Evolutionary conservation across 1,140 invertebrate genomes (phyloP), one percentile per base, ranked within the genome.

Genomic region (Saxidomus purpurata): DNA sequence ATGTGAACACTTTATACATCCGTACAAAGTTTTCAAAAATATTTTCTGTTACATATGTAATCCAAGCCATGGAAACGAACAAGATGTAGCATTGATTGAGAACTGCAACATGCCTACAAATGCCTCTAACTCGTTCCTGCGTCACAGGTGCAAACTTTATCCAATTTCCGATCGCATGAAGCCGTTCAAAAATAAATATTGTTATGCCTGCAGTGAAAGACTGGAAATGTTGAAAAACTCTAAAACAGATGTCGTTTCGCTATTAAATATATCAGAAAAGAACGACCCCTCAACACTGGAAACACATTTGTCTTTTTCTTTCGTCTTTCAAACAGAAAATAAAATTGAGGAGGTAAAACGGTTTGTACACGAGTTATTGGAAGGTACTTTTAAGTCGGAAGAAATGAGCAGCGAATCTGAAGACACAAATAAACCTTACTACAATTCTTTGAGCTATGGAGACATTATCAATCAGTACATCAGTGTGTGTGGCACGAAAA

Each of bases 101-200:
- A n/a, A n/a, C n/a, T n/a, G n/a, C n/a, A n/a, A 25, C 8, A n/a
- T n/a, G 13, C 43, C 43, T 43, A 76, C 38, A 31, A 76, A 76
- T 49, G 25, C 43, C 36, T 76, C 15, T 38, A 40, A 38, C n/a
- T 76, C 38, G 38, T 40, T 76, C 38, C 43, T 34, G n/a, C 38
- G 43, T 49, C 71, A 34, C 3, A 76, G 71, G 8, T 76, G 71
- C 25, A 49, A 76, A 76, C 9, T n/a, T 9, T 76, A 25, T 25
- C 71, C 71, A 40, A 25, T 11, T 17, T 40, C 36, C 9, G 28
- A 40, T 9, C 11, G 71, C 13, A 22, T 40, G 11, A 8, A 40
- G 3, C 71, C 71, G 9, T 76, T 76, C 28, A 76, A 43, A 49
- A 76, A 76, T 22, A 49, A 40, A 8, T 76, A 43, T 28, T 76